Base-by-base conservation (phyloP, 2,888 invertebrate species). In the Ptychoptera albimana region DNA sequence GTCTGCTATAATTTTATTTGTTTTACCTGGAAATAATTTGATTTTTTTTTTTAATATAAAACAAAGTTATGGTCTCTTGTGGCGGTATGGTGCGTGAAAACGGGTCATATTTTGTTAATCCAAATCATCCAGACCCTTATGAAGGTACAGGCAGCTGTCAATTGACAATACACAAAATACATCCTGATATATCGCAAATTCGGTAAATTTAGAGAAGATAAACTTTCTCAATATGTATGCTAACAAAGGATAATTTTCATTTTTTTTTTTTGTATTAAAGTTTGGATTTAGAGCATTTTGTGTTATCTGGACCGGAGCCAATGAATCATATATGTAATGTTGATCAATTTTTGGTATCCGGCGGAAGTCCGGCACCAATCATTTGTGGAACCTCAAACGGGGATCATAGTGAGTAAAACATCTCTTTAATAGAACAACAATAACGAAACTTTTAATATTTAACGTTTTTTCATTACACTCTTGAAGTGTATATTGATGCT, bases 61-160 rank as follows among this genome's bases (percentile, higher is more conserved):
- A 4, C 6, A 10, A 29, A 88, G 88, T 85, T 59, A 73, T 84
- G 58, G 76, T 77, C 37, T 77, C 81, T 2, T 91, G 89, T 52
- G 87, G 86, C 0, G 80, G 79, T 42, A 73, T 77, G 0, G 79
- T 82, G 0, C 70, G 75, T 1, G 82, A 85, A 57, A 91, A 91
- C 58, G 80, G 82, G 2, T 88, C 89, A 0, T 85, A 87, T 56
- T 91, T 91, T 60, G 85, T 87, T 1, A 87, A 88, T 61, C 72
- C 74, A 2, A 83, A 82, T 48, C 86, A 85, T 63, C 89, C 89
- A 0, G 71, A 71, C 50, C 54, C 60, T 0, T 85, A 75, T 55
- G 85, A 88, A 52, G 80, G 77, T 1, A 82, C 82, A 0, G 82
- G 83, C 1, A 87, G 87, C 15, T 91, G 89, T 54, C 88, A 89